Evolutionary conservation across 30 jellyfish, hydroid and myxozoan genomes (phyloP).

Genomic region (Haliclystus octoradiatus): DNA sequence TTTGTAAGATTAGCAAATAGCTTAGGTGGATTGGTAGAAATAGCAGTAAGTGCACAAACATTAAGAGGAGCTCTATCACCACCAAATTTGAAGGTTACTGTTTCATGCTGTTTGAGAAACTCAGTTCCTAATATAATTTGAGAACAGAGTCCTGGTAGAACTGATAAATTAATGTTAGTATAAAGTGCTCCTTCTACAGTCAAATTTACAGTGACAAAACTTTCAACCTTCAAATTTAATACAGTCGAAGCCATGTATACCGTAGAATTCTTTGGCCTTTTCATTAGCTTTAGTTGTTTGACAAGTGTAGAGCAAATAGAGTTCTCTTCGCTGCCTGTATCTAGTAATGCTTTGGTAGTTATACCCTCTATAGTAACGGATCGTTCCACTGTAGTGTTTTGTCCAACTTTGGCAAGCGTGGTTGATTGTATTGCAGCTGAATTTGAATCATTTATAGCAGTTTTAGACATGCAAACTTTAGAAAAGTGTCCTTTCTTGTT

Average conservation of each 20-base stretch:
- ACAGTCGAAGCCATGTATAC: conserved; percentile 20
- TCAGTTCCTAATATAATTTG: conserved; percentile 32
- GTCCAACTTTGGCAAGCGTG: conserved; percentile 19
- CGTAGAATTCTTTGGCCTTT: conserved; percentile 5
- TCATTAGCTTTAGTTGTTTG: not conserved
- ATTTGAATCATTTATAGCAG: conserved; percentile 17
- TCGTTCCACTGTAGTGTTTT: too few species aligned
- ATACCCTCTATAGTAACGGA: too few species aligned
- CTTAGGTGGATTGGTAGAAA: conserved; percentile 9
- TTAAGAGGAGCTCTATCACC: conserved; percentile 11
- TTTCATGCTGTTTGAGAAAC: conserved; percentile 14
- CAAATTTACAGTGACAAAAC: too few species aligned
- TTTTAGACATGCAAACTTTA: conserved; percentile 22
- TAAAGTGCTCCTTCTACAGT: too few species aligned
- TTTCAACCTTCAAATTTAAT: too few species aligned
- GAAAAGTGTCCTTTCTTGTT: conserved; percentile 35
- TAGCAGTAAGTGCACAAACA: conserved; percentile 10
- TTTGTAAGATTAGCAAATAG: conserved; percentile 15
- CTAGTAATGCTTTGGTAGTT: too few species aligned
- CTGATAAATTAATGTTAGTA: too few species aligned
- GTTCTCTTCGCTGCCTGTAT: conserved; percentile 28
- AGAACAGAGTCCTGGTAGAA: too few species aligned
- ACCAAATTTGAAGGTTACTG: conserved; percentile 10
- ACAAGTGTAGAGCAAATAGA: conserved; percentile 9
- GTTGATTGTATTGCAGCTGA: conserved; percentile 20